Evolutionary conservation across 2,888 invertebrate genomes (phyloP).

Genomic region (Drosophila limbata): DNA sequence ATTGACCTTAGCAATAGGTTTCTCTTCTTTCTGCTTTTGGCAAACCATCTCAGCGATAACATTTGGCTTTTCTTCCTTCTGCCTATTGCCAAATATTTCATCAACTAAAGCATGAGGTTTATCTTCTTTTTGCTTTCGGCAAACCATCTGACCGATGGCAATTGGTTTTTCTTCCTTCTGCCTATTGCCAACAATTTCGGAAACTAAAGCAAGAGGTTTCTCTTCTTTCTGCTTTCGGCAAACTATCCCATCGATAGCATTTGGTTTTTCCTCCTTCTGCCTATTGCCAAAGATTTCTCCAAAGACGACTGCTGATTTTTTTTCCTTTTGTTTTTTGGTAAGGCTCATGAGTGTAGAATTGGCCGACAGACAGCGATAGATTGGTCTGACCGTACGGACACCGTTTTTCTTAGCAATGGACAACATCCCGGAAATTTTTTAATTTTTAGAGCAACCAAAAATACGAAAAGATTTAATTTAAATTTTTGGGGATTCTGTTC

Average conservation of each 20-base stretch:
- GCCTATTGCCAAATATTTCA: neutral
- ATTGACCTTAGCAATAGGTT: neutral
- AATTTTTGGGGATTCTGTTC: neutral
- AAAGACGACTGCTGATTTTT: neutral
- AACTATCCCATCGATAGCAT: neutral
- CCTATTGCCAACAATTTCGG: neutral
- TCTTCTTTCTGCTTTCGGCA: neutral
- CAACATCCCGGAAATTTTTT: slow-evolving; percentile 16
- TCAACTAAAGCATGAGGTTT: neutral
- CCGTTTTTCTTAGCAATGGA: slow-evolving; percentile 12
- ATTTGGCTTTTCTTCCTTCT: neutral
- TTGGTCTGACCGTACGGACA: slow-evolving; percentile 3
- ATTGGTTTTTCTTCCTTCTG: neutral
- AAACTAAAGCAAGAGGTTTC: neutral
- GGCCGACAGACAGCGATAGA: slow-evolving; percentile 10
- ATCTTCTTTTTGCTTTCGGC: neutral
- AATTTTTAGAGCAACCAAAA: neutral
- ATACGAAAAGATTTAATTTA: neutral
- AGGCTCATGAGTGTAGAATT: neutral
- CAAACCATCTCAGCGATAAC: neutral
- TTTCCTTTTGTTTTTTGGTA: neutral
- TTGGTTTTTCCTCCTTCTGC: neutral
- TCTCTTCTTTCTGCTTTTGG: neutral
- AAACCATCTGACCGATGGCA: too few species aligned
- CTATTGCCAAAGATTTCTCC: neutral